phyloP scores from a whole-genome alignment of 2,113 vertebrate genomes.

The Spheniscus mendiculus region DNA sequence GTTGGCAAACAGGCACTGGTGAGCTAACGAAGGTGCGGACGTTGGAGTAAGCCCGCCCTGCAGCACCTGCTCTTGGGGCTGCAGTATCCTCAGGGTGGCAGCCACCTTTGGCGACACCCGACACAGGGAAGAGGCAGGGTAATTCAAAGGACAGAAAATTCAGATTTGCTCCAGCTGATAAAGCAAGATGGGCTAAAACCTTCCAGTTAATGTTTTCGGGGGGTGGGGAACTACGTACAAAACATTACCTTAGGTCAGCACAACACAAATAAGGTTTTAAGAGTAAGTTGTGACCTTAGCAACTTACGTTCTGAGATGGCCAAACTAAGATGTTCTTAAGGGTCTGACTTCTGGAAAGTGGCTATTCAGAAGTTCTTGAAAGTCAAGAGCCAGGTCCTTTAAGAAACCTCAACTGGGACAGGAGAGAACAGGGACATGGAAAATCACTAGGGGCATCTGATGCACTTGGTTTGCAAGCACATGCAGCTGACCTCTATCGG shows the following conservation, averaged over 20 bases:
- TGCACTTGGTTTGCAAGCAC: background rate
- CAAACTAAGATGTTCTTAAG: background rate
- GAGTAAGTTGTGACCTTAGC: background rate
- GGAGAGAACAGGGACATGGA: background rate
- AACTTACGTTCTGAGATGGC: background rate
- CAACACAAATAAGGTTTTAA: background rate
- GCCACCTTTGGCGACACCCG: background rate
- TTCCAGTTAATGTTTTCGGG: background rate
- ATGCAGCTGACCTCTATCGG: background rate
- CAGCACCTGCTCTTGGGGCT: background rate
- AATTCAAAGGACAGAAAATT: background rate
- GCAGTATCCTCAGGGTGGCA: background rate
- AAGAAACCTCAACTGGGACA: background rate
- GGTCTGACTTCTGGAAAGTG: background rate
- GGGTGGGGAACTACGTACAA: background rate
- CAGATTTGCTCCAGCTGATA: background rate
- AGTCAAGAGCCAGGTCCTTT: background rate
- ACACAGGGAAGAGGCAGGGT: fast-evolving
- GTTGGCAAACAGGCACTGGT: background rate
- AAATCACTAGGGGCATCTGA: background rate
- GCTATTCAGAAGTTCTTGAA: background rate
- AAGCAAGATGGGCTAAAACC: background rate
- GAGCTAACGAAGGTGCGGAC: background rate
- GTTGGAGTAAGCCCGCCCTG: background rate
- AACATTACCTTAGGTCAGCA: background rate